These are phyloP conservation scores for Orientallactaga bullata DNA, from an alignment of 2,113 vertebrate species.

Conservation along the genomic window DNA sequence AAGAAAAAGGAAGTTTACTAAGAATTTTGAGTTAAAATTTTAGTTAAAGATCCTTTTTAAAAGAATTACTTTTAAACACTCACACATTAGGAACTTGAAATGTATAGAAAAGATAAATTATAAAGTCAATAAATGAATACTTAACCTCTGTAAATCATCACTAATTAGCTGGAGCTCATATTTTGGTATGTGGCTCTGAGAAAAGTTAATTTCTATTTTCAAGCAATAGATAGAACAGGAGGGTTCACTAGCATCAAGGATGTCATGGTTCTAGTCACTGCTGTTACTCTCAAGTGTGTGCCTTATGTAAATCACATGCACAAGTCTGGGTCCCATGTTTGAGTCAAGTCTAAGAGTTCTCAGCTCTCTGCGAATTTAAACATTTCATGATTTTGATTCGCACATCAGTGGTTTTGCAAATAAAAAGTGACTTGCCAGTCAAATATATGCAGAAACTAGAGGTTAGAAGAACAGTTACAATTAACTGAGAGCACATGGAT, in stretches of 20 bases:
- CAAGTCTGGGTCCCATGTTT: background rate
- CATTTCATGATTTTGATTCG: conserved; percentile 49
- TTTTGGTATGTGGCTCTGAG: background rate
- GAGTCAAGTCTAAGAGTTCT: background rate
- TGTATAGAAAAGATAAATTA: conserved; percentile 15
- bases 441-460: background rate
- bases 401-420: conserved; percentile 36
- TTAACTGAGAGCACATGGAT: background rate
- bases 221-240: background rate
- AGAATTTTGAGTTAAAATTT: background rate
- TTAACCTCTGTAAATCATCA: conserved; percentile 14
- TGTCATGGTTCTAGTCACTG: background rate
- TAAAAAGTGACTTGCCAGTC: conserved; percentile 26
- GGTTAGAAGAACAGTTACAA: background rate
- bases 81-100: conserved; percentile 59
- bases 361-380: conserved; percentile 6
- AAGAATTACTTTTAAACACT: conserved; percentile 38
- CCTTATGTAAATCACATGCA: background rate
- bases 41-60: conserved; percentile 15
- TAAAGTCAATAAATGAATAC: conserved; percentile 13
- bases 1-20: conserved; percentile 6
- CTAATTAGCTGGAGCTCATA: background rate
- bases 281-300: background rate
- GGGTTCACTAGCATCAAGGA: background rate
- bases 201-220: conserved; percentile 26